These are phyloP conservation scores for Leptodactylus fuscus DNA, from an alignment of 2,113 vertebrate species.

Conservation along the genomic window DNA sequence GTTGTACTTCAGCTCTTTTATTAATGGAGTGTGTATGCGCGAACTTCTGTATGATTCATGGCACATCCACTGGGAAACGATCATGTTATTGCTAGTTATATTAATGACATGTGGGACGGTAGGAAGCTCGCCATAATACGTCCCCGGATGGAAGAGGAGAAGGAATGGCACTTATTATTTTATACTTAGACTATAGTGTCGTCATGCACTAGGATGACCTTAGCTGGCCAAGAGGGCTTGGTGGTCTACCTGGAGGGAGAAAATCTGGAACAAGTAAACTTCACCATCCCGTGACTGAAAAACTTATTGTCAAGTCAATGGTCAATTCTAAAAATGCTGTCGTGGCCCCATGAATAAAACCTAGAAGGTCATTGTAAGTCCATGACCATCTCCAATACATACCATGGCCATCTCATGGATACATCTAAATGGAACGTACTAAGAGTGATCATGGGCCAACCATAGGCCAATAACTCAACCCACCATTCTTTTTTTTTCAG, in stretches of 20 bases:
- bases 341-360: too few species aligned
- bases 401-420: too few species aligned
- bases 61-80: not conserved
- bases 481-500: too few species aligned
- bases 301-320: too few species aligned
- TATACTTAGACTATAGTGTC: not conserved
- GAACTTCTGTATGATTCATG: conserved; percentile 38
- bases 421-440: too few species aligned
- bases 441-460: too few species aligned
- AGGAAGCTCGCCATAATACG: not conserved
- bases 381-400: too few species aligned
- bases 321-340: too few species aligned
- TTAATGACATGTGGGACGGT: conserved; percentile 33
- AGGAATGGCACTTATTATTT: conserved; percentile 1
- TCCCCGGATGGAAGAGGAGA: not conserved
- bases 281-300: too few species aligned
- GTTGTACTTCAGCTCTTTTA: conserved; percentile 11
- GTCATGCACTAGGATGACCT: not conserved
- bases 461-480: too few species aligned
- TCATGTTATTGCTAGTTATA: conserved; percentile 26
- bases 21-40: conserved; percentile 25
- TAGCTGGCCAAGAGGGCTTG: not conserved
- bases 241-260: not conserved
- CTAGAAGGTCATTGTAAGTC: too few species aligned
- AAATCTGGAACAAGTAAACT: too few species aligned